Evolutionary conservation across 2,113 vertebrate species (phyloP).

Genomic region (Tamias sibiricus): DNA sequence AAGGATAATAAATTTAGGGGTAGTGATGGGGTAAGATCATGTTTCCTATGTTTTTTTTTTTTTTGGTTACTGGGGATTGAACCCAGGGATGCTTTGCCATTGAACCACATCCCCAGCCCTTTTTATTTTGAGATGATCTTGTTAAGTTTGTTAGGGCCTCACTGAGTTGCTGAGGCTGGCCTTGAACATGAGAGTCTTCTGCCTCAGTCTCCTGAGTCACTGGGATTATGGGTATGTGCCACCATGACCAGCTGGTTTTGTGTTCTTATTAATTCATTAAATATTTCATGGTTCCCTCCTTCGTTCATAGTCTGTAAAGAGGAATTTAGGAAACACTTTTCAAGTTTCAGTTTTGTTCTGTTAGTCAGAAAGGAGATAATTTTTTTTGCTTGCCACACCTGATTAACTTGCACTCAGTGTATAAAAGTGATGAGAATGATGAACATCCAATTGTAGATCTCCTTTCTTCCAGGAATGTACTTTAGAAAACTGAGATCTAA

Average conservation of each 20-base stretch:
- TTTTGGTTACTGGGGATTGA: too few relatives aligned
- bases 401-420: not conserved
- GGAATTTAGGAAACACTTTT: not conserved
- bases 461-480: not conserved
- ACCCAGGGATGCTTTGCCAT: too few relatives aligned
- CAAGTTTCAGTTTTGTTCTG: constrained; percentile 2
- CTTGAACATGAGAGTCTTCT: too few relatives aligned
- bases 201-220: too few relatives aligned
- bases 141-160: too few relatives aligned
- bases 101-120: too few relatives aligned
- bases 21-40: not conserved
- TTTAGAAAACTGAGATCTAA: not conserved
- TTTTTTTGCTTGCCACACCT: not conserved
- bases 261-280: not conserved
- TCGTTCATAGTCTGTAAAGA: not conserved
- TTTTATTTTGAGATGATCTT: too few relatives aligned
- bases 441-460: not conserved
- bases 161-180: too few relatives aligned
- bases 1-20: not conserved
- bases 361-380: not conserved
- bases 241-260: not conserved
- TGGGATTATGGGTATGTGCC: too few relatives aligned
- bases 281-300: not conserved
- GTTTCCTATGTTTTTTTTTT: not conserved
- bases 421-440: not conserved